Evolutionary conservation across 2,113 vertebrate genomes (phyloP).

Genomic region (Hyaena hyaena): DNA sequence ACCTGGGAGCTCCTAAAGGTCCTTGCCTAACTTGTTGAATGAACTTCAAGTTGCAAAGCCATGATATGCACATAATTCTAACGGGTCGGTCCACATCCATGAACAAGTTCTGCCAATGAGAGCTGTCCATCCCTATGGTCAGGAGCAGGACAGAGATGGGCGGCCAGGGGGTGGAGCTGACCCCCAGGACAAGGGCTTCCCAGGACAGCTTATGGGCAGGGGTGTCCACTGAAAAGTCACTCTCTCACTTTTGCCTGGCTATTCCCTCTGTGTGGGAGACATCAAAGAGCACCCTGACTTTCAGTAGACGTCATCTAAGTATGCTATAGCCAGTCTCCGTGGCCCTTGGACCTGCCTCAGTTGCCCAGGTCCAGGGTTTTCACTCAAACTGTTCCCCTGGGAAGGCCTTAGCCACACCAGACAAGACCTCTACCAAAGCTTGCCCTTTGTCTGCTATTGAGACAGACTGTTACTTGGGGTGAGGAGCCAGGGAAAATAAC

Average conservation of each 20-base stretch:
- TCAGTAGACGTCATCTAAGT: no score
- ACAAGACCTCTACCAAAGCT: slow-evolving; percentile 19
- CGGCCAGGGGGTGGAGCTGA: no score
- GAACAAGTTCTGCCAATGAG: background rate
- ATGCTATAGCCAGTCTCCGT: background rate
- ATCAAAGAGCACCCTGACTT: fast-evolving
- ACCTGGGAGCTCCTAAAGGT: background rate
- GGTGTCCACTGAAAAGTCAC: fast-evolving
- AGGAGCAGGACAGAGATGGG: background rate
- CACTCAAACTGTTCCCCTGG: background rate
- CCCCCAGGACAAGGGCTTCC: fast-evolving
- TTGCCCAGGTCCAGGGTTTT: background rate
- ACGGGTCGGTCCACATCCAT: fast-evolving
- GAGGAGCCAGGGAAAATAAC: slow-evolving; percentile 28
- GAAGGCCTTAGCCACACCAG: background rate
- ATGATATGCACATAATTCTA: fast-evolving
- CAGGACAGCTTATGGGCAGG: background rate
- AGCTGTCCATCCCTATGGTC: background rate
- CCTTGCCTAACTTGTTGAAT: background rate
- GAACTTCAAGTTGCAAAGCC: background rate
- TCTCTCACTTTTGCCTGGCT: background rate
- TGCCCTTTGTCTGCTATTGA: slow-evolving; percentile 41
- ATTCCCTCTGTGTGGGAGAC: fast-evolving
- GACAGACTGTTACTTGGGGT: background rate
- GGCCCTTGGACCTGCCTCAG: background rate